Base-by-base conservation (phyloP, 2,113 vertebrate genomes). In the Xenotilapia flavipinnis region DNA sequence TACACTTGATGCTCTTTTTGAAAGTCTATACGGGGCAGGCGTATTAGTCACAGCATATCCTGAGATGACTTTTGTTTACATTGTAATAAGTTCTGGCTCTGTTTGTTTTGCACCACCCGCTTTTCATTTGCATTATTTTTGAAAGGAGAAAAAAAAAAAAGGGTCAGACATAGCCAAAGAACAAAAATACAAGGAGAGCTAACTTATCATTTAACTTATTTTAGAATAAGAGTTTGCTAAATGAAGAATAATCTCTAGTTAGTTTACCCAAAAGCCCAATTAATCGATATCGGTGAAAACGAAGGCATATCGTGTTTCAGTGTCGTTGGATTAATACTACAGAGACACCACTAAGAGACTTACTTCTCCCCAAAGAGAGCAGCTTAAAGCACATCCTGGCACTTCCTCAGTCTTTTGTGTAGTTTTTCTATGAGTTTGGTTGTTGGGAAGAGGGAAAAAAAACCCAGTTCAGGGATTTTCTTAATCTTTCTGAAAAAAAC, bases 131-230 rank as follows among this genome's bases (percentile, higher is more conserved):
- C 81, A 6, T 86, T 86, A 60, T 83, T 77, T 77, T 51, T 31
- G 13, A 75, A 81, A 47, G 86, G 90, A 94, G 92, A 91, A 36
- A 38, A 12, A 33, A 33, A 3, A 54, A n/a, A 13, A 21, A 38
- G 62, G 91, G 93, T 96, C 91, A 75, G 91, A 92, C 87, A 77
- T 92, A 96, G 95, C 96, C 96, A 96, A 96, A 96, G 96, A 96
- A 93, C 91, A 94, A 93, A 82, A 82, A 89, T 15, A 58, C 75
- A 84, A 86, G 81, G 79, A 90, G 79, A 86, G 89, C 68, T 89
- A 88, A 89, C 55, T 80, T 92, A 88, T 86, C 80, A 47, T 81
- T 87, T 87, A 40, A 89, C 70, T 79, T 88, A 65, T 87, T 90
- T 89, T 89, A 86, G 83, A 75, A 55, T 81, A 58, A 79, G 84